phyloP scores from a whole-genome alignment of 2,888 invertebrate species.

The Dioctria rufipes region DNA sequence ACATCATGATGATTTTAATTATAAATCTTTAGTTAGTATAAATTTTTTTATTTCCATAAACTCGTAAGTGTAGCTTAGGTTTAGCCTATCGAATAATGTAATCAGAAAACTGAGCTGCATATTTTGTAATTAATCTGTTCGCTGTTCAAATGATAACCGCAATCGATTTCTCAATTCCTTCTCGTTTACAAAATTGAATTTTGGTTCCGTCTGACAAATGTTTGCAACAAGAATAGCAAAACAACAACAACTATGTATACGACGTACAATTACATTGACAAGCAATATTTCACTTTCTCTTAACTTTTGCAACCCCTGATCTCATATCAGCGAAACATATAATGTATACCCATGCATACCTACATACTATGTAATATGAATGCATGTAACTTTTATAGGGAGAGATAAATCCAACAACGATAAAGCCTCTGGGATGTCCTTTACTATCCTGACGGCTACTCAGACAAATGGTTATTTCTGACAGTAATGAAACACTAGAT shows the following conservation, averaged over 20 bases:
- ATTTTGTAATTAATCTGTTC: too few relatives aligned
- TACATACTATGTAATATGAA: constrained; percentile 2
- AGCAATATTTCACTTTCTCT: constrained; percentile 40
- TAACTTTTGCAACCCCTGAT: constrained; percentile 20
- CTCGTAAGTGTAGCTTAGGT: too few relatives aligned
- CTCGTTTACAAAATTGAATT: constrained; percentile 19
- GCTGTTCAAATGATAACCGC: constrained; percentile 19
- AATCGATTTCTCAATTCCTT: constrained; percentile 6
- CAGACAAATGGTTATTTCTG: constrained; percentile 51
- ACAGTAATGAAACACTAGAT: constrained; percentile 55
- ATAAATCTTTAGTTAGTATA: too few relatives aligned
- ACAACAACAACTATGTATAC: too few relatives aligned
- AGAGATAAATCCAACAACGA: constrained; percentile 35
- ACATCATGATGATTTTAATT: too few relatives aligned
- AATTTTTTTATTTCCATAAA: too few relatives aligned
- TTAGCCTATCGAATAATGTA: too few relatives aligned
- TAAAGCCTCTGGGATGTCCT: constrained; percentile 24
- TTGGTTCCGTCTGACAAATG: neutral
- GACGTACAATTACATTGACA: constrained; percentile 3
- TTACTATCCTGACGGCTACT: constrained; percentile 4
- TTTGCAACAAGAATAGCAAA: neutral
- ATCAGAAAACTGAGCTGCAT: too few relatives aligned
- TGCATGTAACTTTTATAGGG: constrained; percentile 33
- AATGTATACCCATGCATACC: neutral
- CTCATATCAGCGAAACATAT: constrained; percentile 8